These are phyloP conservation scores for Nerophis ophidion DNA, from an alignment of 2,113 vertebrate species.

Conservation along the genomic window DNA sequence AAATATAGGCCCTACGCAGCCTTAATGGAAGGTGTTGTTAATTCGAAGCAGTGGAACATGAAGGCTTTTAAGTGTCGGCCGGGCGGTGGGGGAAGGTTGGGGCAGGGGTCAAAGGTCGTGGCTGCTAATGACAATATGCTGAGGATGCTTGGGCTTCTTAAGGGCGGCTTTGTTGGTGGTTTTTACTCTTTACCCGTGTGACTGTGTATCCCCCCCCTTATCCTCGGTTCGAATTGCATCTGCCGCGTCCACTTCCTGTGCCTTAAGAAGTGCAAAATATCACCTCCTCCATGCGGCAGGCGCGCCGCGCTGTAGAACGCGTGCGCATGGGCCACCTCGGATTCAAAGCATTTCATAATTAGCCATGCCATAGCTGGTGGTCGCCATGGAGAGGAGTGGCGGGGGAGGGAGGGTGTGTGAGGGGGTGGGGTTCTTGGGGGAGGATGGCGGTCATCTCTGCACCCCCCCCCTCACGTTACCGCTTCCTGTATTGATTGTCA, in stretches of 20 bases:
- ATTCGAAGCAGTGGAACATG: constrained; percentile 55
- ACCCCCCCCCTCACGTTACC: constrained; percentile 55
- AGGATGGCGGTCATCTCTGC: constrained; percentile 39
- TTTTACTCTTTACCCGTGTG: constrained; percentile 19
- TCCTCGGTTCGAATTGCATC: constrained; percentile 13
- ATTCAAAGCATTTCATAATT: constrained; percentile 60
- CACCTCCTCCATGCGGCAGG: constrained; percentile 46
- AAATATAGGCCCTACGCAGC: constrained; percentile 55
- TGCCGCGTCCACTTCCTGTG: constrained; percentile 61
- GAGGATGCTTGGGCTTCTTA: constrained; percentile 42
- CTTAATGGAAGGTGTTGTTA: constrained; percentile 62
- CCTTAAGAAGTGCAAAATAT: constrained; percentile 56
- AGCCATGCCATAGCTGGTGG: constrained; percentile 44
- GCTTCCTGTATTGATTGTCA: constrained; percentile 69
- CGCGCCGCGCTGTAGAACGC: constrained; percentile 2
- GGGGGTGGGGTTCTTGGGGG: constrained; percentile 12
- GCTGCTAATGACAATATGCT: constrained; percentile 63
- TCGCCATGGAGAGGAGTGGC: constrained; percentile 25
- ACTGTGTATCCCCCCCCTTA: background rate
- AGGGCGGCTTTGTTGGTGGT: constrained; percentile 54
- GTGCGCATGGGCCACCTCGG: constrained; percentile 27
- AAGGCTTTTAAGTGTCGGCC: constrained; percentile 59
- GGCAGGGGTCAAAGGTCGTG: constrained; percentile 62
- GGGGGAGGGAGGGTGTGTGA: constrained; percentile 8
- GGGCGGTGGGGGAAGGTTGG: constrained; percentile 35